These are phyloP conservation scores for Gambelia wislizenii DNA, from an alignment of 2,797 vertebrate species.

Conservation along the genomic window DNA sequence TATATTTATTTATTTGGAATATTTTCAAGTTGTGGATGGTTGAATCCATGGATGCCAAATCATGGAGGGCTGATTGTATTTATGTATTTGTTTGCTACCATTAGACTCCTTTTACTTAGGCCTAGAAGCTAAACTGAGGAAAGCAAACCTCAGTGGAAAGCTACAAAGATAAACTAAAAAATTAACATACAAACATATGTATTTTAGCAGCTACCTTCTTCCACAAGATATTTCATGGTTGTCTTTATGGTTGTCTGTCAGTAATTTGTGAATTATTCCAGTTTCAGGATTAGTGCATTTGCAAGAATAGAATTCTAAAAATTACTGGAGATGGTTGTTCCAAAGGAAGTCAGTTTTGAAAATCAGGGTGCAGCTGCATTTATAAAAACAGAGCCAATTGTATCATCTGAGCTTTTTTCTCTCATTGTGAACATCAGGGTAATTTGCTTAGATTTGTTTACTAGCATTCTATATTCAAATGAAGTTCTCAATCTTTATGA, in stretches of 20 bases:
- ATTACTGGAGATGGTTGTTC: background rate
- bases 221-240: background rate
- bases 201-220: background rate
- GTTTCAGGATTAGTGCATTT: too few relatives aligned
- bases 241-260: background rate
- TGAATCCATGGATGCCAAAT: too few relatives aligned
- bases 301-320: background rate
- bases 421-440: conserved; percentile 26
- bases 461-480: background rate
- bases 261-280: background rate
- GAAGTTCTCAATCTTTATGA: background rate
- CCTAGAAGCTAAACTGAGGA: too few relatives aligned
- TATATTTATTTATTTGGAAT: too few relatives aligned
- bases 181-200: background rate
- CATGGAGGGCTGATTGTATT: too few relatives aligned
- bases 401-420: background rate
- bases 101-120: too few relatives aligned
- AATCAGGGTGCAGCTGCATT: background rate
- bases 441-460: background rate
- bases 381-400: background rate
- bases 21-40: too few relatives aligned
- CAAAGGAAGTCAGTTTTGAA: background rate
- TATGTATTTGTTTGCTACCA: too few relatives aligned
- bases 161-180: background rate
- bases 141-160: background rate